Evolutionary conservation across 2,113 vertebrate genomes (phyloP).

Genomic region (Sialia sialis): DNA sequence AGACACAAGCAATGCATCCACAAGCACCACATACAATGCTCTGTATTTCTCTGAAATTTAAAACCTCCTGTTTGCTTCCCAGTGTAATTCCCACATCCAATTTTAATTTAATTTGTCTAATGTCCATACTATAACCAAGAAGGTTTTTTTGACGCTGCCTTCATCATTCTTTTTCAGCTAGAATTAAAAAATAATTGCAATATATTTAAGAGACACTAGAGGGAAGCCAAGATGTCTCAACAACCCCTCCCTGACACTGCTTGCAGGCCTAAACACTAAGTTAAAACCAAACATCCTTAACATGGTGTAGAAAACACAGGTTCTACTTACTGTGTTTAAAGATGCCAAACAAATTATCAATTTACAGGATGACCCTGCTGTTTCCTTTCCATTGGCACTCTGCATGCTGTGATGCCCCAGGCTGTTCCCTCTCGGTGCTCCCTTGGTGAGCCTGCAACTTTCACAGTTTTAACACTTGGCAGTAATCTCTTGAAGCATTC

Average conservation of each 20-base stretch:
- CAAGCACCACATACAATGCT: background rate
- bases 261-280: background rate
- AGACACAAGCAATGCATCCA: background rate
- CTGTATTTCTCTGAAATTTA: background rate
- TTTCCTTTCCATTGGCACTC: background rate
- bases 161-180: background rate
- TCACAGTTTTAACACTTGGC: constrained; percentile 67
- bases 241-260: background rate
- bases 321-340: background rate
- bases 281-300: background rate
- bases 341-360: background rate
- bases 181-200: background rate
- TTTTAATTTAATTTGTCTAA: background rate
- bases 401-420: background rate
- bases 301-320: background rate
- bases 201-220: constrained; percentile 23
- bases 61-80: background rate
- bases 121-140: background rate
- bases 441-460: background rate
- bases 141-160: background rate
- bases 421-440: background rate
- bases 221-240: background rate
- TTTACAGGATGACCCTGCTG: background rate
- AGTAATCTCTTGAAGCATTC: constrained; percentile 54
- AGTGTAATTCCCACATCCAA: background rate